Percentiles rank a stretch among this genome's conserved stretches.
Evolutionary conservation across 2,888 invertebrate genomes (phyloP).

Genomic region (Ormyrus pomaceus): DNA sequence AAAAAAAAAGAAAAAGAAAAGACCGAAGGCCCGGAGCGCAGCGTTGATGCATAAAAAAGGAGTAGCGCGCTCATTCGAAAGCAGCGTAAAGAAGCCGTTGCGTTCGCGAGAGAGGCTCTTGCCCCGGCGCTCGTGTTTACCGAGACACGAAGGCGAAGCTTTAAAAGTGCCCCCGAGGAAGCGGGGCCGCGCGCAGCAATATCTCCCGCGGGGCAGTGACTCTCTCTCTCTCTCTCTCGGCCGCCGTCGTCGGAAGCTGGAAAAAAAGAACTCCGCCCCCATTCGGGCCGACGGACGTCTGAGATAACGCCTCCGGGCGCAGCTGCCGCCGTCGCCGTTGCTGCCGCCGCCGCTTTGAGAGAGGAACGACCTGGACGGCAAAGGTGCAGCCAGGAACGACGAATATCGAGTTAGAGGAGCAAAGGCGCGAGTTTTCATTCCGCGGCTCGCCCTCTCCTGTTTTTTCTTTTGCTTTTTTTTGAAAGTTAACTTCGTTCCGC

Average conservation of each 20-base stretch:
- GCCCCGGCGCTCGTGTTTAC: constrained; percentile 27
- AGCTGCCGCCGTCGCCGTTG: constrained; percentile 22
- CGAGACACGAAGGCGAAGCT: constrained; percentile 27
- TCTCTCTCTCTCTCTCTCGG: neutral
- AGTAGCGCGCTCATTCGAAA: neutral
- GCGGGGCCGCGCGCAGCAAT: neutral
- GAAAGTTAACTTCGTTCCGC: no score
- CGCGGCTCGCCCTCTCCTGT: no score
- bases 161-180: constrained; percentile 24
- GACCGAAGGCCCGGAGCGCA: no score
- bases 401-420: constrained; percentile 33
- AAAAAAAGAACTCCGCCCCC: neutral
- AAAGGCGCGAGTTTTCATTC: constrained; percentile 10
- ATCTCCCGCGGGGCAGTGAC: constrained; percentile 22
- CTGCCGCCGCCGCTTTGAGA: neutral
- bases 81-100: neutral
- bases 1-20: no score
- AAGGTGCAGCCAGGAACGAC: no score
- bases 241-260: neutral
- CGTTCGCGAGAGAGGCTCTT: neutral
- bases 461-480: no score
- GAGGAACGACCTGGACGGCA: no score
- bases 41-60: neutral
- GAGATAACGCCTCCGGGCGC: constrained; percentile 40
- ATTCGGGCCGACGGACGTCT: constrained; percentile 26